Evolutionary conservation across 1,140 invertebrate genomes (phyloP).

Genomic region (Scaptomyza montana): DNA sequence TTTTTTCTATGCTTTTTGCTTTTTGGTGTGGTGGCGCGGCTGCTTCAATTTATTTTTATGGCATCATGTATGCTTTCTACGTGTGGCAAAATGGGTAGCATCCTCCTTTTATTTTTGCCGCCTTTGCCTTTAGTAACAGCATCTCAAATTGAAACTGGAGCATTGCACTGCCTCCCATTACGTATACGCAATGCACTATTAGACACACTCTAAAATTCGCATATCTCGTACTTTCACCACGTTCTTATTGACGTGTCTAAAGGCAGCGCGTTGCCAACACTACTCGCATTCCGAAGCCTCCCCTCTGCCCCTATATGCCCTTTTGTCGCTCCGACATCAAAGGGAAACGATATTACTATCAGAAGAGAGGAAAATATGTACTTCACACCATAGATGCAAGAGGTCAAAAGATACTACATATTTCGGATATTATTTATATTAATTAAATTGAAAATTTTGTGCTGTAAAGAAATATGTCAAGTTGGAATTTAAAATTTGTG

Average conservation of each 20-base stretch:
- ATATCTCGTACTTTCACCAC: constrained; percentile 16
- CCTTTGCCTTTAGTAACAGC: constrained; percentile 43
- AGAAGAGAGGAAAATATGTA: background rate
- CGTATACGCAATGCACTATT: constrained; percentile 45
- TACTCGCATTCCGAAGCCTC: constrained; percentile 9
- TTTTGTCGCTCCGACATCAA: background rate
- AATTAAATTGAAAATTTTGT: too few species aligned
- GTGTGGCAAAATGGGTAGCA: constrained; percentile 53
- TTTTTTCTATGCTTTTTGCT: constrained; percentile 20
- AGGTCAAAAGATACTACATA: background rate
- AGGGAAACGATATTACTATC: constrained; percentile 3
- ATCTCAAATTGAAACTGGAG: constrained; percentile 55
- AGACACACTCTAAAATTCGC: background rate
- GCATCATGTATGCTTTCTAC: constrained; percentile 61
- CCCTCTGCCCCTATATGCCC: too few species aligned
- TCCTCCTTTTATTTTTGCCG: constrained; percentile 7
- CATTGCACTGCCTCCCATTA: constrained; percentile 40
- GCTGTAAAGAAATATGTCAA: too few species aligned
- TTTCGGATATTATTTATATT: background rate
- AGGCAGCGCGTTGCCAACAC: background rate
- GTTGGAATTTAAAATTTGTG: too few species aligned
- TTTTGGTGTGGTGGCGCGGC: constrained; percentile 26
- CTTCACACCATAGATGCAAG: background rate
- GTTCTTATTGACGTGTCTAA: constrained; percentile 28
- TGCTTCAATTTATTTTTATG: constrained; percentile 75